Evolutionary conservation across 2,888 invertebrate species (phyloP), one percentile per base, ranked within the genome.

Genomic region (Andrena flavipes): DNA sequence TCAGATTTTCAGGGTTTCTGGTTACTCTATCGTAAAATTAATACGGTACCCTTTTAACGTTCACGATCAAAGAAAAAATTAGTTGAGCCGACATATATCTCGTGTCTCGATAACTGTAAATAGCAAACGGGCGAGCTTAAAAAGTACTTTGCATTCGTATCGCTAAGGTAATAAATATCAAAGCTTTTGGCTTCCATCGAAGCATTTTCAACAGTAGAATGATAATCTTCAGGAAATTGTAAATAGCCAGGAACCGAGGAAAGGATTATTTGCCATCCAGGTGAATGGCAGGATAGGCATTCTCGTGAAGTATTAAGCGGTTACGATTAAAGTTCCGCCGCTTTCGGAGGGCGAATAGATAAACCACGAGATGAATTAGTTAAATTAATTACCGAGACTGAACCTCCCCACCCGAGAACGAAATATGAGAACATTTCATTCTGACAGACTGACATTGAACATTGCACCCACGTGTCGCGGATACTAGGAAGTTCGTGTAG

Each of bases 1-100:
- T 81, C 80, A 81, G 68, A 74, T 84, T 87, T 87, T 72, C 82
- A 87, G 80, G 76, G 82, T 87, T 87, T 86, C 74, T 86, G 84
- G 80, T 56, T 83, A 80, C 54, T 54, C 48, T 49, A 62, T 42
- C 63, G 51, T 71, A 65, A 69, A 62, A 62, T 16, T 13, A 42
- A 16, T 42, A 33, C 16, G 49, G 63, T 74, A 67, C 64, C 67
- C 76, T 69, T 69, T 73, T 69, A 70, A 81, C 64, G 69, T 77
- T 84, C 33, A 26, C 35, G 56, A 68, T 49, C 54, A 26, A 26
- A 26, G n/a, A n/a, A n/a, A n/a, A n/a, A n/a, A n/a, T n/a, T 7
- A 51, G 16, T 20, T 59, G 42, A 29, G 26, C 4, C 26, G 54
- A 35, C 13, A 42, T 48, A 20, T 26, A 26, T 56, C 33, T 48